phyloP scores from a whole-genome alignment of 2,888 invertebrate species.

The Arrhopalites spinosus region DNA sequence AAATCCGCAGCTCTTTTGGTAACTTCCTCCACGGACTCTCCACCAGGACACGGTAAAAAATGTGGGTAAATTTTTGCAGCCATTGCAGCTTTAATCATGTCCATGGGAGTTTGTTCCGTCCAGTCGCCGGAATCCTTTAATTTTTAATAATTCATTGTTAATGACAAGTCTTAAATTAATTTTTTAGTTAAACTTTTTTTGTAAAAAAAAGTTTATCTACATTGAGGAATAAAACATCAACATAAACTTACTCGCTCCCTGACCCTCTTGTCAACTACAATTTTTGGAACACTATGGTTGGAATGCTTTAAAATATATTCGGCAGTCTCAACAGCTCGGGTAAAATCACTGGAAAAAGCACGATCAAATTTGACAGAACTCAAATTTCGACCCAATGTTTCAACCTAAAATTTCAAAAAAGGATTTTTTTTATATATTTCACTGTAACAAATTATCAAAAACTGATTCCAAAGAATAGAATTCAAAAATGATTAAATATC shows the following conservation, averaged over 20 bases:
- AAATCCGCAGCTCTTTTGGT: slow-evolving; percentile 33
- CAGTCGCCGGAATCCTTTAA: slow-evolving; percentile 38
- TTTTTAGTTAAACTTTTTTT: background rate
- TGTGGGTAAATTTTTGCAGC: slow-evolving; percentile 32
- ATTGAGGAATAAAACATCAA: background rate
- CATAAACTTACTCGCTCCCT: slow-evolving; percentile 36
- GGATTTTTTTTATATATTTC: background rate
- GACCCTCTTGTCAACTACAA: slow-evolving; percentile 30
- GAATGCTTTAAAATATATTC: slow-evolving; percentile 37
- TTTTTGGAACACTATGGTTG: slow-evolving; percentile 1
- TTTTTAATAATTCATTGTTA: background rate
- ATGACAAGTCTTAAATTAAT: background rate
- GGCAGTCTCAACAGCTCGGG: slow-evolving; percentile 36
- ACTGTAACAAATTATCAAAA: background rate
- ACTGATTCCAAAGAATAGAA: background rate
- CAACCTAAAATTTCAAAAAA: slow-evolving; percentile 30
- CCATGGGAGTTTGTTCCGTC: slow-evolving; percentile 40
- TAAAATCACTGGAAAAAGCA: slow-evolving; percentile 36
- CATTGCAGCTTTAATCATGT: slow-evolving; percentile 36
- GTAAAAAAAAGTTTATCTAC: background rate
- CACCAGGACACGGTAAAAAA: slow-evolving; percentile 38
- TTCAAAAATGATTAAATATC: background rate
- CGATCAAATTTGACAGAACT: slow-evolving; percentile 25
- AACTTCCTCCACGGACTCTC: slow-evolving; percentile 38
- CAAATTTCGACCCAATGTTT: slow-evolving; percentile 34